Evolutionary conservation across 2,888 invertebrate species (phyloP).

Genomic region (Acronicta psi): DNA sequence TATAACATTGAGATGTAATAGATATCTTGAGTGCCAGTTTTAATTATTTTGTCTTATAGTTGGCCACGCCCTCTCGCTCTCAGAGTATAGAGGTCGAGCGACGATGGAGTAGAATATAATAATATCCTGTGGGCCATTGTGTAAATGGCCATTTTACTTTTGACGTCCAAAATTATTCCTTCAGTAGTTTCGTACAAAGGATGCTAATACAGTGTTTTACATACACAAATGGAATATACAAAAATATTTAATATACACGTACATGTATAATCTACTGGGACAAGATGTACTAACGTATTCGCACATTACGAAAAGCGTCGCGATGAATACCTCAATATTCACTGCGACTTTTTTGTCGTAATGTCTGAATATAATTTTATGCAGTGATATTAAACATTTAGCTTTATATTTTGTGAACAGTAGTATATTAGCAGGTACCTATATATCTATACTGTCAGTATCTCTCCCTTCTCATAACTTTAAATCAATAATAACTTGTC

Average conservation of each 20-base stretch:
- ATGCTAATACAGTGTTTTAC: constrained; percentile 26
- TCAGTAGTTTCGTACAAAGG: not conserved
- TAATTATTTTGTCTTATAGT: no score
- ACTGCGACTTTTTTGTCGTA: constrained; percentile 22
- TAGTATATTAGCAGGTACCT: not conserved
- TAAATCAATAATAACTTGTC: no score
- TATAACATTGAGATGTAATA: no score
- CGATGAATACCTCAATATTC: constrained; percentile 35
- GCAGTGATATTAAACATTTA: constrained; percentile 16
- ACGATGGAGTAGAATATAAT: no score
- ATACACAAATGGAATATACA: constrained; percentile 42
- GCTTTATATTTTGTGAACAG: not conserved
- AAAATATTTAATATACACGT: constrained; percentile 56
- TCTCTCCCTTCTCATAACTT: no score
- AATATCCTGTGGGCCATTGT: no score
- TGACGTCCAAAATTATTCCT: not conserved
- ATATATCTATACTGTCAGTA: not conserved
- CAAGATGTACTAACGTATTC: constrained; percentile 28
- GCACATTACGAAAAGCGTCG: constrained; percentile 23
- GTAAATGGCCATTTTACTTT: constrained; percentile 1
- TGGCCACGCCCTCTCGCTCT: no score
- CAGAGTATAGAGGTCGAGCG: no score
- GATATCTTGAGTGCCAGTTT: no score
- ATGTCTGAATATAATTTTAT: constrained; percentile 16
- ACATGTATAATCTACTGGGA: constrained; percentile 46